These are phyloP conservation scores for Acridotheres tristis DNA, from an alignment of 2,797 vertebrate species.

Conservation along the genomic window DNA sequence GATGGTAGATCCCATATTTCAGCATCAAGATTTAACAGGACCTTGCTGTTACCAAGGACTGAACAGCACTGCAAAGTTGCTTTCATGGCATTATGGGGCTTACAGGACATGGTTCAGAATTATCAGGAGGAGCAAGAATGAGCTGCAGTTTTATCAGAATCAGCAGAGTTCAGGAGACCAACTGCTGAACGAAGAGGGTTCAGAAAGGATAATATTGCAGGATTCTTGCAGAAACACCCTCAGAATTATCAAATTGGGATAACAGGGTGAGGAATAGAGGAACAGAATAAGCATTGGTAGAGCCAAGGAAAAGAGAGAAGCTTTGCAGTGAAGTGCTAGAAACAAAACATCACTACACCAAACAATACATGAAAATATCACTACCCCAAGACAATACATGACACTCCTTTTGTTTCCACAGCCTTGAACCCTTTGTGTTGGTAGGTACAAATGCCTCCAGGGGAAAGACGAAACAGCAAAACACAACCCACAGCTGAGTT, in stretches of 20 bases:
- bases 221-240: background rate
- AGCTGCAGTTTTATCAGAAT: background rate
- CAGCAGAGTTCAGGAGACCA: background rate
- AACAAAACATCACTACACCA: background rate
- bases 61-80: background rate
- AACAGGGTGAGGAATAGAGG: background rate
- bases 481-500: background rate
- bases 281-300: background rate
- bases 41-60: background rate
- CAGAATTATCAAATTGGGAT: background rate
- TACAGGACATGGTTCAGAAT: background rate
- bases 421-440: background rate
- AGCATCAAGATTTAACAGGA: background rate
- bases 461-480: background rate
- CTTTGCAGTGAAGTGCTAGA: background rate
- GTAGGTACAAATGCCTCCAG: background rate
- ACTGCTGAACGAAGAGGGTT: background rate
- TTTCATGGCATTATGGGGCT: background rate
- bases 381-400: background rate
- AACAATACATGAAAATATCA: too few relatives aligned
- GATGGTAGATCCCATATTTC: background rate
- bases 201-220: background rate
- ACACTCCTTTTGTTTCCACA: background rate
- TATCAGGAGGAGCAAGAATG: background rate
- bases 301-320: background rate